Conservation (phyloP, 1,140 invertebrate genomes). For the Monochamus saltuarius region DNA sequence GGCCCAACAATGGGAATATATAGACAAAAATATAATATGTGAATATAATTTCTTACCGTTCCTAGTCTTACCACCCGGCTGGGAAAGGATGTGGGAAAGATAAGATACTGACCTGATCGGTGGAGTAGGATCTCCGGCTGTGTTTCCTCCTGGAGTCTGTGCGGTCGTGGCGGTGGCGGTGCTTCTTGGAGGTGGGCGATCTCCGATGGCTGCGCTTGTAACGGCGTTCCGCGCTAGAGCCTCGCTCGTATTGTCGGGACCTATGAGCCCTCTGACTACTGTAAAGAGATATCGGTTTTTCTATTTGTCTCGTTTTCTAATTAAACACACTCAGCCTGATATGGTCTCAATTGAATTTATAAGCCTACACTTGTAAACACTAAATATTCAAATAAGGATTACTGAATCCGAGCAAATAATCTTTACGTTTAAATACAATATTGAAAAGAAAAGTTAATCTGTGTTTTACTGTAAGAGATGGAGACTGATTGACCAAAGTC, state of each 20-base stretch:
- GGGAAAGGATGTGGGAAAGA: constrained; percentile 11
- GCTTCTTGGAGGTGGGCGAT: constrained; percentile 59
- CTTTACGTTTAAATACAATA: too few species aligned
- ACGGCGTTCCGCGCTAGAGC: constrained; percentile 61
- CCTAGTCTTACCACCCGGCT: constrained; percentile 18
- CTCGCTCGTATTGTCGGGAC: constrained; percentile 61
- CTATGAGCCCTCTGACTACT: constrained; percentile 63
- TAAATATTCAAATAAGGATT: too few species aligned
- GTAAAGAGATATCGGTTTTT: constrained; percentile 37
- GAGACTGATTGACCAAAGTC: too few species aligned
- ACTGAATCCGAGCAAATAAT: constrained; percentile 3
- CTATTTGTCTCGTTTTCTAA: background rate
- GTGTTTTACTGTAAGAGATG: too few species aligned
- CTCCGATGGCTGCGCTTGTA: constrained; percentile 64
- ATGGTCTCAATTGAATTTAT: background rate
- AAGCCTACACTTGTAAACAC: constrained; percentile 5
- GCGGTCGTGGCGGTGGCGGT: constrained; percentile 52
- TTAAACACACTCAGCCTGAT: background rate
- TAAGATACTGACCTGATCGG: constrained; percentile 49
- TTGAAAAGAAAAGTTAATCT: too few species aligned
- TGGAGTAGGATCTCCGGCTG: constrained; percentile 43
- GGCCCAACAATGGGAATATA: too few species aligned
- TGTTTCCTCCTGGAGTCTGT: constrained; percentile 44
- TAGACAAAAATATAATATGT: too few species aligned
- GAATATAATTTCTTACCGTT: constrained; percentile 1